A percentile compares a stretch with the other conserved stretches of the same genome.
phyloP scores from a whole-genome alignment of 2,797 vertebrate species.

The Anguilla anguilla region DNA sequence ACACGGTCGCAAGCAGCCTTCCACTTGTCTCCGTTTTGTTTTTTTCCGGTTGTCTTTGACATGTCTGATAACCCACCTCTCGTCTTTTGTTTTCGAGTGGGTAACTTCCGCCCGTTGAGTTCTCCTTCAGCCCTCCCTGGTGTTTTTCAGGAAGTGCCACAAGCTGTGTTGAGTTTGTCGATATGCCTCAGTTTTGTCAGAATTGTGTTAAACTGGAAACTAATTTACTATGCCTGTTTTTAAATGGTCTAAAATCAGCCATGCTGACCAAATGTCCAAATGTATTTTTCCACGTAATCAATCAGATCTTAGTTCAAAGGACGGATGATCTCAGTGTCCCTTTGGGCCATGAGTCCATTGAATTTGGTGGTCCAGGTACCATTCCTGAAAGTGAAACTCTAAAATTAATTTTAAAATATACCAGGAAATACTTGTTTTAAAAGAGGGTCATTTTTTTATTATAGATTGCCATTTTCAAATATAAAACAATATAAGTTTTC shows the following conservation, averaged over 20 bases:
- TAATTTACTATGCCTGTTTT: not conserved
- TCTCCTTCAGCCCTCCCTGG: not conserved
- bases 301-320: not conserved
- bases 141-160: not conserved
- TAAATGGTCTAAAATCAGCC: not conserved
- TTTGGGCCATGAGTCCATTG: too few species aligned
- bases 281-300: not conserved
- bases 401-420: not conserved
- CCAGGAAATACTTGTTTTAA: not conserved
- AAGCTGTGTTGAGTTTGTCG: not conserved
- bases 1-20: not conserved
- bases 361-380: not conserved
- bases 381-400: not conserved
- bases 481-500: not conserved
- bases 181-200: not conserved
- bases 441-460: not conserved
- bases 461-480: not conserved
- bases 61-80: not conserved
- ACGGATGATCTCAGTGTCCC: not conserved
- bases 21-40: not conserved
- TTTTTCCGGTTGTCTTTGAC: not conserved
- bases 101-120: not conserved
- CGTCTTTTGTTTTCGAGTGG: not conserved
- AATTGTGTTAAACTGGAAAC: not conserved
- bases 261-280: not conserved